Percentiles rank a stretch among this genome's conserved stretches.
phyloP scores from a whole-genome alignment of 1,140 invertebrate genomes.

The Pachypsylla venusta region DNA sequence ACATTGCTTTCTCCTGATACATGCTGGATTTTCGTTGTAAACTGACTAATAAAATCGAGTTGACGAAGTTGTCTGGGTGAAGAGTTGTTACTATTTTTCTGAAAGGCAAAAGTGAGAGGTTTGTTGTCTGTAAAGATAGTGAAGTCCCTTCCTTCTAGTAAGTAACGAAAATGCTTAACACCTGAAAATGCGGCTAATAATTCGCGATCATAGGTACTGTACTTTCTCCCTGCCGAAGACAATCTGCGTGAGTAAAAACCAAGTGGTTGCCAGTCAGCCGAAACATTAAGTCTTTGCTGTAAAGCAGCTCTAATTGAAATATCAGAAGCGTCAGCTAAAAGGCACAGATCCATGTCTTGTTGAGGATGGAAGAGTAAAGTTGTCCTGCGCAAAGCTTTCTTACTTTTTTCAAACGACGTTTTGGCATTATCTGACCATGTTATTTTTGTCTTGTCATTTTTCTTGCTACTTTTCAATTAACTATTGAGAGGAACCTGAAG shows the following conservation, averaged over 20 bases:
- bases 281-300: constrained; percentile 21
- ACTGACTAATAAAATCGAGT: constrained; percentile 27
- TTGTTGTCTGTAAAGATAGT: constrained; percentile 33
- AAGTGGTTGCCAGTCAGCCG: constrained; percentile 28
- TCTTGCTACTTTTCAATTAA: too few species aligned
- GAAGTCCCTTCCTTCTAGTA: too few species aligned
- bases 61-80: constrained; percentile 25
- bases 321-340: constrained; percentile 25
- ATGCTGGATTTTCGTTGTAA: constrained; percentile 27
- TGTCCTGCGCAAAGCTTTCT: constrained; percentile 13
- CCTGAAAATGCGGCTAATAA: constrained; percentile 27
- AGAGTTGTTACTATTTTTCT: constrained; percentile 23
- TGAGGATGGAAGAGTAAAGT: constrained; percentile 24
- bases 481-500: too few species aligned
- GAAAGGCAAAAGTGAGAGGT: constrained; percentile 29
- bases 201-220: constrained; percentile 29
- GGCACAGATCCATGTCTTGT: constrained; percentile 14
- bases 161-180: constrained; percentile 25
- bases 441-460: too few species aligned
- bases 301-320: constrained; percentile 23
- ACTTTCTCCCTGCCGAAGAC: constrained; percentile 22
- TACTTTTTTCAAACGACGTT: constrained; percentile 19
- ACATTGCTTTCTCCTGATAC: constrained; percentile 27
- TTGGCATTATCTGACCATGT: constrained; percentile 18
- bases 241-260: constrained; percentile 31